Evolutionary conservation across 2,797 vertebrate species (phyloP), one percentile per base, ranked within the genome.

Genomic region (Saxicola maurus): DNA sequence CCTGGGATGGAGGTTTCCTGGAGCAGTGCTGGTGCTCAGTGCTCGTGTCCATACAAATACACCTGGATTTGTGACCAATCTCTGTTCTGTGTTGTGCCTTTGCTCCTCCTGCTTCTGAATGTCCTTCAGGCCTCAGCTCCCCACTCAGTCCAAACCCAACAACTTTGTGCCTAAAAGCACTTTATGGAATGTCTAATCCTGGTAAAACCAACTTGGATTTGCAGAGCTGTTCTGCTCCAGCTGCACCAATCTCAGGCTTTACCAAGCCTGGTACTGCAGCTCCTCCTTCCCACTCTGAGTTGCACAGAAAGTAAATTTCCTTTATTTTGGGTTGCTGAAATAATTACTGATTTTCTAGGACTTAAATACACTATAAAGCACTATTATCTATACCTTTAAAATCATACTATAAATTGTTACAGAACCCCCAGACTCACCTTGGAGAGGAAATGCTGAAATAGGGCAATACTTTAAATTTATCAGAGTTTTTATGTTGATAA

Each of bases 11-110:
- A 76, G 60, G 7, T 46, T 78, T 74, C 94, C 87, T 78, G 73
- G 73, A 94, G 91, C 86, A 89, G 89, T 64, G 51, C 86, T 90
- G 96, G 95, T 97, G 96, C 96, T 96, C 86, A 38, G 77, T 72
- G 90, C 89, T 87, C 56, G 11, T 61, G 59, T 89, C 85, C 28
- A 1, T 73, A 38, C 85, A 23, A 90, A 82, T 91, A 82, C n/a
- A 75, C 51, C 52, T 2, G 21, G 72, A 83, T 30, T 55, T 88
- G 90, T 95, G 97, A 97, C 97, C 96, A 97, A 96, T 86, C 79
- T 95, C 81, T 95, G 90, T 69, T 76, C 65, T 60, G 83, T 83
- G 80, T 82, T 51, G 67, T 94, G 76, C 82, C 94, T 96, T 89
- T 72, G 61, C 81, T 92, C 49, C 81, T 91, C 77, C 5, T 82